Base-by-base conservation (phyloP, 2,888 invertebrate genomes). In the Noctua janthina region DNA sequence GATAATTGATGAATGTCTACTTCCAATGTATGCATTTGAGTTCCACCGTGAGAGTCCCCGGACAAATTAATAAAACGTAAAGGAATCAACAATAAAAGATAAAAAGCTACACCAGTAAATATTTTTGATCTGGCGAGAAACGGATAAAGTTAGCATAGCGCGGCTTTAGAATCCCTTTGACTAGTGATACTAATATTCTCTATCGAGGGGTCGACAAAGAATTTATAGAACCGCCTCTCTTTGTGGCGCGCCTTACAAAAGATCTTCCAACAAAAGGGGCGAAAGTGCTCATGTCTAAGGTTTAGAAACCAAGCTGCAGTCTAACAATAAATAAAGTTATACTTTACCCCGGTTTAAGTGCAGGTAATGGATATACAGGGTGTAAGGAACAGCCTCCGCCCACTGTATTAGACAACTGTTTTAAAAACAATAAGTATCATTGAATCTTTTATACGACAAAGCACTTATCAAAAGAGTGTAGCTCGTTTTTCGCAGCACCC, bases 191-290 rank as follows among this genome's bases (percentile, higher is more conserved):
- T 66, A 70, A 70, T 76, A 86, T 69, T 86, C n/a, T 67, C 17
- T 56, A 73, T 29, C 39, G 39, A 49, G 11, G 20, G 54, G 35
- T 35, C n/a, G 17, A 64, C 54, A 71, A 74, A 76, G 29, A 83
- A 68, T 54, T 72, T 39, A 54, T 67, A n/a, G 20, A 68, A 43
- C 10, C 49, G 17, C 23, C 56, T 62, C 29, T 23, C 79, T 74
- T 87, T 83, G 87, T 59, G 35, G 29, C 56, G 46, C 49, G 69
- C 43, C 17, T 6, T 71, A 79, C 56, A 79, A 83, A 66, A 76
- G 79, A 74, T 67, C 7, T 35, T 62, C 39, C 3, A 64, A 79
- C 76, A 74, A 87, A 71, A 67, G 73, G n/a, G 51, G 29, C 29
- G 43, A 82, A 23, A 83, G 35, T 76, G 67, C 73, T 66, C 35